These are phyloP conservation scores for Thereva nobilitata DNA, from an alignment of 2,888 invertebrate genomes.

Conservation along the genomic window DNA sequence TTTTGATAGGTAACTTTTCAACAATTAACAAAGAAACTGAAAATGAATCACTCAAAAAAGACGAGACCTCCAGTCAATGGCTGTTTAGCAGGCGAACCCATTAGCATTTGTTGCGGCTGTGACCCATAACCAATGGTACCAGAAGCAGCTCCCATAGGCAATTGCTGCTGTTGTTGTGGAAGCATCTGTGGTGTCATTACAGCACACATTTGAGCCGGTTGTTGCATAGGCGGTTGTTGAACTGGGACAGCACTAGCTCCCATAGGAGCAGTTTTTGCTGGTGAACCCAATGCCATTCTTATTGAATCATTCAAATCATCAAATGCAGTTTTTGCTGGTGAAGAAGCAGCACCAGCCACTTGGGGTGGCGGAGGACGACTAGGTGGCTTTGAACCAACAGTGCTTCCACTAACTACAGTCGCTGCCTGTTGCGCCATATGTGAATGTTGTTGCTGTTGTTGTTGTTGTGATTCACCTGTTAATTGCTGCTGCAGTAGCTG, in stretches of 20 bases:
- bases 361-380: conserved; percentile 59
- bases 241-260: conserved; percentile 39
- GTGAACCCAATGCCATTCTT: conserved; percentile 45
- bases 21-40: conserved; percentile 13
- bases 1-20: conserved; percentile 2
- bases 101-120: conserved; percentile 47
- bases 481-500: conserved; percentile 42
- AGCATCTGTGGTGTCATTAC: conserved; percentile 43
- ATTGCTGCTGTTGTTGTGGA: conserved; percentile 47
- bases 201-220: conserved; percentile 38
- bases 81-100: conserved; percentile 53
- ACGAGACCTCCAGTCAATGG: conserved; percentile 57
- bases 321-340: conserved; percentile 3
- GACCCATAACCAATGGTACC: conserved; percentile 37
- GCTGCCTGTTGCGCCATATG: not conserved
- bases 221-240: conserved; percentile 37
- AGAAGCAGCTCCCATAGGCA: conserved; percentile 36
- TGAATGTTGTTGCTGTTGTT: conserved; percentile 29
- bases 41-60: conserved; percentile 27
- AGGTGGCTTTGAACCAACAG: conserved; percentile 47
- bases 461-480: conserved; percentile 27
- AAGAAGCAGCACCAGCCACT: conserved; percentile 41
- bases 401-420: conserved; percentile 31
- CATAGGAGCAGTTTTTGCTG: conserved; percentile 65
- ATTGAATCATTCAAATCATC: not conserved